Evolutionary conservation across 2,888 invertebrate species (phyloP), one percentile per base, ranked within the genome.

Genomic region (Aporophyla nigra): DNA sequence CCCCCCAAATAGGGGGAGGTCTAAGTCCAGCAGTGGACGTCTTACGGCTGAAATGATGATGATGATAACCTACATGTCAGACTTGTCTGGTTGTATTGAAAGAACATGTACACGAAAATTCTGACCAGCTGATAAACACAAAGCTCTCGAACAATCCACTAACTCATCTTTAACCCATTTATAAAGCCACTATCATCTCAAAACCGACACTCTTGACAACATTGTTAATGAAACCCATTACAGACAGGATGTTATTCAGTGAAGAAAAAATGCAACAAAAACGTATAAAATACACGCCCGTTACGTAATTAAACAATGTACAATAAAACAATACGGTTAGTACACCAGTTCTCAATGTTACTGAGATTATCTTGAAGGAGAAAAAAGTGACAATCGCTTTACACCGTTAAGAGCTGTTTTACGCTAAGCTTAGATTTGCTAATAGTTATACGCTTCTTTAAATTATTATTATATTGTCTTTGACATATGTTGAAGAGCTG

Each of bases 181-280:
- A 72, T 24, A 68, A 83, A 66, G 1, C 12, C 10, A 56, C 49
- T 51, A 71, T 72, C 72, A 78, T 33, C 27, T 66, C 19, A 27
- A 71, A 75, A n/a, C 68, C 14, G 40, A 66, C 27, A 81, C 40
- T 79, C 84, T 76, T 70, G 71, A 74, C 67, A 84, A 71, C 78
- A 70, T 67, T 56, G 66, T 72, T 86, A 82, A 84, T 82, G 62
- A 84, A 86, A 83, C n/a, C 65, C 63, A 86, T 84, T 74, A 78
- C 24, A 68, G 61, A 61, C 86, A 87, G 86, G 88, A 86, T 86
- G 88, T 68, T 76, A 74, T 76, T 49, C 56, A 49, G 10, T 21
- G 6, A n/a, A 76, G 43, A 86, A 87, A 86, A 86, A 87, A 76
- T 24, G n/a, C 40, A 43, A 71, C 74, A 86, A 86, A 78, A 87